Base-by-base conservation (phyloP, 2,888 invertebrate species). In the Dicyrtomina minuta region DNA sequence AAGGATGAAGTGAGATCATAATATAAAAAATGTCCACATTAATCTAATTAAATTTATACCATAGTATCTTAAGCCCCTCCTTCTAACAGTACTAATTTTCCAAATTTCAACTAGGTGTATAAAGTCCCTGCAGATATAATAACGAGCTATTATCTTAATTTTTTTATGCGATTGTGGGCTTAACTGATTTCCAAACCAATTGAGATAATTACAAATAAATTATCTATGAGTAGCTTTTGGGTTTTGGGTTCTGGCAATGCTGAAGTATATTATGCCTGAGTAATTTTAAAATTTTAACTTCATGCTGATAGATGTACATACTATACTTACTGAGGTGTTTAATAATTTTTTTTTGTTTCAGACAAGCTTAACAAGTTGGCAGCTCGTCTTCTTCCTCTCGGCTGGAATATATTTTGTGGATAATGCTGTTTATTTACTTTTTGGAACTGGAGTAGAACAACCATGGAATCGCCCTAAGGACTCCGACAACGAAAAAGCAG, bases 341-440 rank as follows among this genome's bases (percentile, higher is more conserved):
- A n/a, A n/a, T n/a, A n/a, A n/a, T n/a, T n/a, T n/a, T 68, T 56
- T 51, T 44, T 1, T 53, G 41, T 46, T 61, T 44, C 53, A 75
- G 74, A 68, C 68, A 15, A 71, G 66, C 15, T 24, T 76, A 24
- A 53, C 46, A 1, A 55, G 71, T 20, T 77, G 77, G 77, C 53
- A 66, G 8, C 39, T 74, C 2, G 72, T 76, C 20, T 77, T 77
- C 59, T 77, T 74, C 65, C 72, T 77, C 12, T 69, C 76, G 0
- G 73, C 77, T 13, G 69, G 58, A 13, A 65, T 77, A 6, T 76
- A 74, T 46, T 55, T 74, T 39, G 51, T 72, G 2, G 75, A 75
- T 24, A 76, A 74, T 69, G 15, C 74, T 22, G 49, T 77, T 46
- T 77, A 75, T 67, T 10, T 76, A 13, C 22, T 75, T 1, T 70